phyloP scores from a whole-genome alignment of 2,113 vertebrate genomes.

The Gopherus flavomarginatus region DNA sequence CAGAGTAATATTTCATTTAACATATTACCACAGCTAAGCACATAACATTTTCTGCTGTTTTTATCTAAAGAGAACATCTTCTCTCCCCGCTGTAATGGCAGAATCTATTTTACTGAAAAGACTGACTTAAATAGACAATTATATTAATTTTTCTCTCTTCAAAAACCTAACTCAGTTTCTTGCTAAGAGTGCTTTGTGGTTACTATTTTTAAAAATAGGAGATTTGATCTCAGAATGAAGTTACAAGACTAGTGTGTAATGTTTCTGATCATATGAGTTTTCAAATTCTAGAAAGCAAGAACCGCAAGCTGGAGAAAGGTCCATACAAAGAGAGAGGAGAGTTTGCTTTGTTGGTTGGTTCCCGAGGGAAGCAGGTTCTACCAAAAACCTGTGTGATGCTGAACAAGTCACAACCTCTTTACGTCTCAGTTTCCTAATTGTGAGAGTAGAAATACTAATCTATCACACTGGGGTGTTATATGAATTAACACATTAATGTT shows the following conservation, averaged over 20 bases:
- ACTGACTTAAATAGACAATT: background rate
- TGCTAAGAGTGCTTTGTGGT: background rate
- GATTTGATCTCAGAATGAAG: background rate
- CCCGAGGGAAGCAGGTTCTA: background rate
- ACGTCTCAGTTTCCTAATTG: slow-evolving; percentile 9
- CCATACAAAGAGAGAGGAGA: background rate
- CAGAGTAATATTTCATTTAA: background rate
- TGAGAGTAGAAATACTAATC: slow-evolving; percentile 12
- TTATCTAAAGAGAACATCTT: background rate
- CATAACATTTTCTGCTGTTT: background rate
- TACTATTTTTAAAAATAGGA: background rate
- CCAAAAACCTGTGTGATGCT: slow-evolving; percentile 7
- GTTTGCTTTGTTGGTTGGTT: background rate
- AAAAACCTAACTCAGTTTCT: background rate
- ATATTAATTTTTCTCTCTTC: background rate
- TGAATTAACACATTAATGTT: background rate
- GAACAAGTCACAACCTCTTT: background rate
- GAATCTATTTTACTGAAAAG: background rate
- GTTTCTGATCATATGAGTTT: background rate
- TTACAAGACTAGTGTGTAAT: background rate
- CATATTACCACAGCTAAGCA: background rate
- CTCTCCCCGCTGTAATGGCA: background rate
- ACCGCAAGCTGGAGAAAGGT: background rate
- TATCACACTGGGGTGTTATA: background rate
- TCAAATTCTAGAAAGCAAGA: background rate